Evolutionary conservation across 2,888 invertebrate genomes (phyloP).

Genomic region (Dicranocentrus wangi): DNA sequence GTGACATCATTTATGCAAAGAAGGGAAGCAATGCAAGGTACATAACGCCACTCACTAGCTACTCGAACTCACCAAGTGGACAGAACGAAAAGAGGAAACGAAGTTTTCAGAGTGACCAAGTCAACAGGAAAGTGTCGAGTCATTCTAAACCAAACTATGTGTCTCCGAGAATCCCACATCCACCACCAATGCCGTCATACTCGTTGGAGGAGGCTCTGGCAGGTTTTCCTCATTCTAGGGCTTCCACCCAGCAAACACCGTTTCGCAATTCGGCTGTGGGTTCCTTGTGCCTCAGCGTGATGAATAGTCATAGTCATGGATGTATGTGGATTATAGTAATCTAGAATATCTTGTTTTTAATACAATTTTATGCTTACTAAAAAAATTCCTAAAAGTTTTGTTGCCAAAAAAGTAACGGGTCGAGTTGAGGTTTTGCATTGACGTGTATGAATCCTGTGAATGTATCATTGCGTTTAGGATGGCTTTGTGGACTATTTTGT

Average conservation of each 20-base stretch:
- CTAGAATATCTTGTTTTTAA: no score
- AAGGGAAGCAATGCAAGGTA: slow-evolving; percentile 25
- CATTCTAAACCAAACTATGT: slow-evolving; percentile 43
- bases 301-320: slow-evolving; percentile 40
- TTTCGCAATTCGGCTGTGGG: slow-evolving; percentile 45
- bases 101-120: slow-evolving; percentile 26
- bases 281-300: slow-evolving; percentile 52
- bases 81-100: slow-evolving; percentile 45
- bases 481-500: no score
- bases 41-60: background rate
- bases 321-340: background rate
- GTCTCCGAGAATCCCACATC: slow-evolving; percentile 54
- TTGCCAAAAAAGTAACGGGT: no score
- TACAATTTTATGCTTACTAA: no score
- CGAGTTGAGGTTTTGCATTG: no score
- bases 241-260: no score
- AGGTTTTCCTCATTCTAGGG: slow-evolving; percentile 48
- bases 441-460: no score
- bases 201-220: slow-evolving; percentile 37
- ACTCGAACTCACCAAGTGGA: background rate
- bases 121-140: slow-evolving; percentile 41
- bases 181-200: slow-evolving; percentile 62
- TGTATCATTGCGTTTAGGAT: no score
- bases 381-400: no score
- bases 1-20: slow-evolving; percentile 46